Evolutionary conservation across 2,888 invertebrate genomes (phyloP), one percentile per base, ranked within the genome.

Genomic region (Aelia acuminata): DNA sequence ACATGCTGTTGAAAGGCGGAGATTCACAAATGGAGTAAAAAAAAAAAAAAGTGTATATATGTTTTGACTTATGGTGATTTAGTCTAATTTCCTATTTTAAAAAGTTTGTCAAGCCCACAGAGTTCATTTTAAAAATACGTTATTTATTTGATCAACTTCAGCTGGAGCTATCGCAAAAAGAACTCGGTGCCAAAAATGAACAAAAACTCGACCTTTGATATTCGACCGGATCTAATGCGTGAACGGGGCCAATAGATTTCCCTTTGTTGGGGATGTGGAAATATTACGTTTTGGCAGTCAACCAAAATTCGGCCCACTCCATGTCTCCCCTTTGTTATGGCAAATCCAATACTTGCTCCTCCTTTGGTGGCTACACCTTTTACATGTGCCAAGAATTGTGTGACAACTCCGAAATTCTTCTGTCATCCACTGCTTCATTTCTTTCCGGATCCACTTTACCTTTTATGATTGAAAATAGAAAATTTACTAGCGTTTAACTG

Each of bases 151-250:
- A 20, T 35, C 63, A 20, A 35, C 20, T 70, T 70, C 35, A 70
- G 2, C 18, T 35, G 18, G 22, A 70, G 18, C 18, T 18, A 18
- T 70, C 8, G 63, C 63, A 35, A 35, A 70, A 70, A 70, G 26
- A 3, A 35, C 18, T 26, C 7, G 57, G 31, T 70, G 63, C 63
- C 63, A 70, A 35, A 8, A 70, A 7, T 15, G 31, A 70, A 70
- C 63, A 70, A 70, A 70, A 70, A 70, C 35, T 35, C 35, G 35
- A 70, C 63, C 63, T 70, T 70, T 70, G 63, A 70, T 70, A 70
- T 35, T 35, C 63, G 31, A 26, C 31, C 18, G 63, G 35, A 35
- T 70, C 20, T 70, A 70, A 70, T 35, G 63, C 63, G 31, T 70
- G 63, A 35, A 70, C 35, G 15, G 35, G 13, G 35, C 63, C 63